A percentile compares a stretch with the other conserved stretches of the same genome.
phyloP scores from a whole-genome alignment of 2,888 invertebrate genomes.

The Caradrina clavipalpis region DNA sequence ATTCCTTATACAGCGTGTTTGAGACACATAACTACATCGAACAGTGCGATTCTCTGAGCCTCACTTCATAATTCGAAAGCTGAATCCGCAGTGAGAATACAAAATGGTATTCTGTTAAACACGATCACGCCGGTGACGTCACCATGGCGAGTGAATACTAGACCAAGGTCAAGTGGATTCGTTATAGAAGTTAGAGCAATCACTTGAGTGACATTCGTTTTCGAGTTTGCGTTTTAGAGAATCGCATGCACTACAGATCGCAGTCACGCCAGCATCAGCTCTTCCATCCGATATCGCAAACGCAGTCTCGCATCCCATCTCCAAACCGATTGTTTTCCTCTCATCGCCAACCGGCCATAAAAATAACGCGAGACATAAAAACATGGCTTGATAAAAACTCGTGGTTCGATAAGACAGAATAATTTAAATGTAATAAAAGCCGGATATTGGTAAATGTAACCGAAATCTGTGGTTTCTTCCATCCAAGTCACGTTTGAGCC shows the following conservation, averaged over 20 bases:
- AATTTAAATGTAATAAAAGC: conserved; percentile 66
- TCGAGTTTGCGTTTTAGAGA: no score
- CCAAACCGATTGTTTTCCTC: conserved; percentile 47
- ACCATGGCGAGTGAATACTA: no score
- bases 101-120: no score
- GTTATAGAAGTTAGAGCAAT: no score
- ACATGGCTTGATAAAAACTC: conserved; percentile 56
- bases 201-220: no score
- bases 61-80: no score
- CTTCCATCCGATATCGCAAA: conserved; percentile 31
- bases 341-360: conserved; percentile 43
- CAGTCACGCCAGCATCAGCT: conserved; percentile 38
- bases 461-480: conserved; percentile 57
- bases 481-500: conserved; percentile 57
- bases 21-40: conserved; percentile 47
- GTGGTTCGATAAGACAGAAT: conserved; percentile 59
- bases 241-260: no score
- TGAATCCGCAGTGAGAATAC: no score
- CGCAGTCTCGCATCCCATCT: conserved; percentile 28
- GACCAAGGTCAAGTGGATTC: no score
- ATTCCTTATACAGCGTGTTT: conserved; percentile 36
- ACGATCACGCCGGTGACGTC: no score
- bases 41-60: no score
- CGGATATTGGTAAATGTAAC: conserved; percentile 62
- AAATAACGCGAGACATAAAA: conserved; percentile 57